Evolutionary conservation across 2,797 vertebrate genomes (phyloP).

Genomic region (Pristis pectinata): DNA sequence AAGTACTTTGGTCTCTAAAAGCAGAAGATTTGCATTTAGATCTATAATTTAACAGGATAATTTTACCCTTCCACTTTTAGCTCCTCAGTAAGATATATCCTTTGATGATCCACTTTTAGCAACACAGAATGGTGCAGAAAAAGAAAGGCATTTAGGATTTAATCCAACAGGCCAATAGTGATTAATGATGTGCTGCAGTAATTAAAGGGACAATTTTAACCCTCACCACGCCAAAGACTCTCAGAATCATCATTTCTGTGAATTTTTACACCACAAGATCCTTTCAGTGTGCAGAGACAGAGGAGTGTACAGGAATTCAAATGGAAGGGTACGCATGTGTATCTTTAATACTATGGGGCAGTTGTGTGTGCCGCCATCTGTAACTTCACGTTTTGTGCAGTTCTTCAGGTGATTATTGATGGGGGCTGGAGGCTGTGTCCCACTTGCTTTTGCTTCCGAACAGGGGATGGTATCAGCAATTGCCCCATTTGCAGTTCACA

Average conservation of each 20-base stretch:
- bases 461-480: neutral
- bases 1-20: neutral
- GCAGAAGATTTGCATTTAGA: neutral
- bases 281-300: neutral
- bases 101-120: slow-evolving; percentile 7
- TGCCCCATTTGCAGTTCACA: neutral
- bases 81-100: neutral
- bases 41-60: neutral
- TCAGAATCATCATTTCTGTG: neutral
- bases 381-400: too few species aligned
- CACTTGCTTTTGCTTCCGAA: too few species aligned
- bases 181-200: neutral
- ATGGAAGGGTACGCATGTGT: too few species aligned
- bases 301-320: too few species aligned
- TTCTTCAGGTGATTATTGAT: too few species aligned
- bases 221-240: neutral
- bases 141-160: neutral
- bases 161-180: neutral
- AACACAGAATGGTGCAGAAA: neutral
- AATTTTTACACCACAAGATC: neutral
- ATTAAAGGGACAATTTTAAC: neutral
- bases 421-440: too few species aligned
- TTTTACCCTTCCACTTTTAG: neutral
- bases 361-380: too few species aligned
- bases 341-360: too few species aligned